phyloP scores from a whole-genome alignment of 2,888 invertebrate species.

The Pinctada fucata region DNA sequence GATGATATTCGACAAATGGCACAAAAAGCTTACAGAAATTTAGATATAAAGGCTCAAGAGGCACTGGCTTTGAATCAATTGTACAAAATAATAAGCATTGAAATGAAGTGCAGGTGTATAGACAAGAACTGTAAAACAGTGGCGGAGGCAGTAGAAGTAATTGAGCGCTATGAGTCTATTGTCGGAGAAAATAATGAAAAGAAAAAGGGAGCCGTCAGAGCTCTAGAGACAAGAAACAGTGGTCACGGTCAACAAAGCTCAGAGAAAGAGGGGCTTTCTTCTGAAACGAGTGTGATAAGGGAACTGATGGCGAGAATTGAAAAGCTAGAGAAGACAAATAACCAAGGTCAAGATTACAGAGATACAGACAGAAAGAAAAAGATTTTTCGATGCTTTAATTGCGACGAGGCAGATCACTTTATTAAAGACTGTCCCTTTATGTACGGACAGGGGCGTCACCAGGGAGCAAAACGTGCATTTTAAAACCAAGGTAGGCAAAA shows the following conservation, averaged over 20 bases:
- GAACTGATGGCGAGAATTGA: not conserved
- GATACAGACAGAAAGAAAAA: not conserved
- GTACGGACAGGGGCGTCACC: not conserved
- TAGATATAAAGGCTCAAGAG: constrained; percentile 37
- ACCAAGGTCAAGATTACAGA: no score
- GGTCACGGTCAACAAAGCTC: not conserved
- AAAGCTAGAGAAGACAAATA: not conserved
- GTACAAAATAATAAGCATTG: constrained; percentile 37
- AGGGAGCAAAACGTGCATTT: not conserved
- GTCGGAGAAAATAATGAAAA: constrained; percentile 28
- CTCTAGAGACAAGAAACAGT: constrained; percentile 16
- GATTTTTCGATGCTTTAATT: not conserved
- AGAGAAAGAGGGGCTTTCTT: not conserved
- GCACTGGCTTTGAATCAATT: constrained; percentile 41
- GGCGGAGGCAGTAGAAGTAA: constrained; percentile 39
- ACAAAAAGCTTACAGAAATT: constrained; percentile 29
- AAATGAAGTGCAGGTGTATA: constrained; percentile 46
- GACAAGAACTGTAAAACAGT: constrained; percentile 40
- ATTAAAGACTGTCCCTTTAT: not conserved
- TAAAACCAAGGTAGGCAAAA: not conserved
- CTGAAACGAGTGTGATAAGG: not conserved
- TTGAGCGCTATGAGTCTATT: constrained; percentile 42
- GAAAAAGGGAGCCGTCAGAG: constrained; percentile 16
- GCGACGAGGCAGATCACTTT: not conserved
- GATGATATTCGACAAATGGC: constrained; percentile 41